Conservation (phyloP, 2,888 invertebrate species). For the Venustoraphidia nigricollis region DNA sequence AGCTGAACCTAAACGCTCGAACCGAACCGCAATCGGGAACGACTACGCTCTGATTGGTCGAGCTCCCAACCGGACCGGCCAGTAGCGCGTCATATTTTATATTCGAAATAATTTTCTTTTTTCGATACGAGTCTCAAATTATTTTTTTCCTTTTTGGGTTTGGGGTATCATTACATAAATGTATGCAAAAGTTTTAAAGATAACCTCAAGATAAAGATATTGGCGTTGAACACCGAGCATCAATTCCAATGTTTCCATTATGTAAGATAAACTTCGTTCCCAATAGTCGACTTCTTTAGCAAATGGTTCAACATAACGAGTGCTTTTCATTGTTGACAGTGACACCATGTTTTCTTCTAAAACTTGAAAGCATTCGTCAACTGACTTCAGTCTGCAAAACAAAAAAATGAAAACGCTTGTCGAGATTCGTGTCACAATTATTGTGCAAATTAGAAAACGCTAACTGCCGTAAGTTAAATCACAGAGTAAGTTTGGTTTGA, state of each 20-base stretch:
- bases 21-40: no score
- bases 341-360: slow-evolving; percentile 77
- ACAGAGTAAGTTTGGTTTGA: no score
- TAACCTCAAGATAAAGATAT: slow-evolving; percentile 67
- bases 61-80: no score
- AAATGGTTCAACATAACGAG: slow-evolving; percentile 75
- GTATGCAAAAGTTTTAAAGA: no score
- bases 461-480: no score
- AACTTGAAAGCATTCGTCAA: slow-evolving; percentile 64
- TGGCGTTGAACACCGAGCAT: slow-evolving; percentile 69
- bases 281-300: slow-evolving; percentile 69
- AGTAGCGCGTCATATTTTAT: no score
- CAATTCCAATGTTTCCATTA: slow-evolving; percentile 68
- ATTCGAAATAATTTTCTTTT: no score
- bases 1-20: no score
- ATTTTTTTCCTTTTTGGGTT: no score
- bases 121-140: no score
- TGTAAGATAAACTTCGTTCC: slow-evolving; percentile 69
- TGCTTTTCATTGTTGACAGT: slow-evolving; percentile 75
- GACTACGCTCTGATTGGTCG: no score
- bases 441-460: not conserved
- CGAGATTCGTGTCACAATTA: not conserved
- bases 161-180: no score
- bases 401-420: slow-evolving; percentile 25
- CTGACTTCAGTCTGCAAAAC: slow-evolving; percentile 53